phyloP scores from a whole-genome alignment of 2,797 vertebrate genomes.

The Apogon hyalosoma region DNA sequence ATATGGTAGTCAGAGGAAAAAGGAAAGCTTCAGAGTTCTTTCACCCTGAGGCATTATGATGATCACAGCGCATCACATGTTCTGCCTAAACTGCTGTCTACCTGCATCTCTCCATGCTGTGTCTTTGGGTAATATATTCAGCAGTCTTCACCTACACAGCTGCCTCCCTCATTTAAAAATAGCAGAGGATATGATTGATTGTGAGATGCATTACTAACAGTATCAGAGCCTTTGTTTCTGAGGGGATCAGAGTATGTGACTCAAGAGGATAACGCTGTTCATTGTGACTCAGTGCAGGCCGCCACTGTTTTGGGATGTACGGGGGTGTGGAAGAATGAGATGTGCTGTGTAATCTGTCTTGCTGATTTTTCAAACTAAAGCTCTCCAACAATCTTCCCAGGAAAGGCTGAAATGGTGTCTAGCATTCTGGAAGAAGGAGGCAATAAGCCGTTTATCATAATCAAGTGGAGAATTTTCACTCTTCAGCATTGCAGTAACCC shows the following conservation, averaged over 20 bases:
- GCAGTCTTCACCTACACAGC: constrained; percentile 40
- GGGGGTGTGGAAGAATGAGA: constrained; percentile 54
- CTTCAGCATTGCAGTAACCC: constrained; percentile 3
- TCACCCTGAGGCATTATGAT: constrained; percentile 6
- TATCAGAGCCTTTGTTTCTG: constrained; percentile 49
- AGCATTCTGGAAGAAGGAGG: neutral
- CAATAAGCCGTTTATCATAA: neutral
- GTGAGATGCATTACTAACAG: constrained; percentile 57
- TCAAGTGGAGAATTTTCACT: neutral
- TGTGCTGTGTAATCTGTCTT: constrained; percentile 42
- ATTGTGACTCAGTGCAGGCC: constrained; percentile 52
- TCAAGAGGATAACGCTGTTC: constrained; percentile 50
- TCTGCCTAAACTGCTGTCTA: constrained; percentile 2
- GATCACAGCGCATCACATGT: constrained; percentile 3
- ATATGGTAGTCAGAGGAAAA: constrained; percentile 17
- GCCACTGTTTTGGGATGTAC: constrained; percentile 61
- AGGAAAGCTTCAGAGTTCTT: constrained; percentile 18
- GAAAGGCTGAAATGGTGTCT: constrained; percentile 9
- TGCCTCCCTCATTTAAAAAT: constrained; percentile 65
- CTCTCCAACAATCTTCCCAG: constrained; percentile 12
- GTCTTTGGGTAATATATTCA: constrained; percentile 37
- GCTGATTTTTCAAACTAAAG: constrained; percentile 3
- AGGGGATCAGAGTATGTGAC: constrained; percentile 57
- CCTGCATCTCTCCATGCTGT: constrained; percentile 7
- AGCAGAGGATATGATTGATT: constrained; percentile 68